Base-by-base conservation (phyloP, 1,140 invertebrate genomes). In the Drosophila subobscura region DNA sequence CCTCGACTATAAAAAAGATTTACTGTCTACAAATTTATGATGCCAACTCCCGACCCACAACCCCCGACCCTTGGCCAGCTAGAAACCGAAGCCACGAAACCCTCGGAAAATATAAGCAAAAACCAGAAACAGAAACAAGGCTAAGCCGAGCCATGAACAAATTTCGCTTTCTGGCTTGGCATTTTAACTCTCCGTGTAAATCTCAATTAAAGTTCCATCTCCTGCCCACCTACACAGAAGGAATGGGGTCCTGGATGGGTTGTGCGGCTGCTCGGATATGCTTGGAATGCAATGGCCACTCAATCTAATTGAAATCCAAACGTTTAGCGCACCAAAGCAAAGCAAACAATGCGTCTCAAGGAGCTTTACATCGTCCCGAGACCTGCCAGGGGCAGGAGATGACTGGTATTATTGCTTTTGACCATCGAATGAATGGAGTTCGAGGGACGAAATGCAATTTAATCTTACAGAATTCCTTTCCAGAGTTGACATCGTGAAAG, bases 111-210 rank as follows among this genome's bases (percentile, higher is more conserved):
- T 4, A 37, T 8, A 37, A 37, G 8, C 33, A 20, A 20, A 20
- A 20, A 20, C 16, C 16, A 37, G 33, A 72, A 78, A 75, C 46
- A 83, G 68, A 60, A 71, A 72, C 58, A 78, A 67, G 72, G 57
- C 55, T 65, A 67, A 71, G 73, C 58, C 67, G 47, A 65, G 76
- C 33, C 72, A 50, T 45, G 45, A 61, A 66, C 63, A 86, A 80
- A 80, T 77, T 77, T 66, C 45, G 41, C 42, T 67, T 52, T 56
- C 40, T 51, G 47, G 73, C 59, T 46, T 77, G 77, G 72, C 54
- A 81, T 86, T 86, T 77, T 67, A 81, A 74, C 68, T 78, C 79
- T 64, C 70, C 71, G 55, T 80, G 80, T 85, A 77, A 86, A 86
- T 86, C 81, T 86, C 73, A 77, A 85, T 85, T 85, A 85, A 77